Evolutionary conservation across 2,888 invertebrate species (phyloP), one percentile per base, ranked within the genome.

Genomic region (Temnothorax rugatulus): DNA sequence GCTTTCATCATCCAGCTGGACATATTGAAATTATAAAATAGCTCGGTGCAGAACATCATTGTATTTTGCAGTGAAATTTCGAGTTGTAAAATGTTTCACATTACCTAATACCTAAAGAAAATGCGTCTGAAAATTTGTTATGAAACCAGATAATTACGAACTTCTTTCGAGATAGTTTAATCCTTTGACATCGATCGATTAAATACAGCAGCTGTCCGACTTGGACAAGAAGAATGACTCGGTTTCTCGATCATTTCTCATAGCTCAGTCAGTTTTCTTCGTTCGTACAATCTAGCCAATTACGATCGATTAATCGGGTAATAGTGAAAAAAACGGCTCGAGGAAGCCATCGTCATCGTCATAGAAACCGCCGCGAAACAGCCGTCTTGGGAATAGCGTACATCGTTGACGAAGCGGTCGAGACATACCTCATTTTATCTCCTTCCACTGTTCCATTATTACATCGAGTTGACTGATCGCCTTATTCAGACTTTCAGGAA

Each of bases 261-360:
- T 18, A 71, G 15, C 25, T n/a, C 15, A 25, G 59, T 54, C 41
- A 69, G 71, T 82, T 82, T 88, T 79, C 81, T 86, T 81, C 64
- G 13, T 69, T 63, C 69, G 82, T 61, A 82, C 79, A 76, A 83
- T 79, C 21, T 64, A 21, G 68, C 77, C 90, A 89, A 90, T 89
- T 89, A 90, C 86, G 69, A 73, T 74, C 85, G 89, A 89, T 90
- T 89, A 89, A 89, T 89, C 86, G 88, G 44, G 71, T 64, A 50
- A 44, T 18, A n/a, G 69, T 38, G 25, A 47, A 79, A 64, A 74
- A 75, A 57, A 64, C 79, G 59, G 63, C 81, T 71, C 83, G 25
- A 66, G 82, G 47, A 87, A 89, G 66, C 57, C 75, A 74, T 87
- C 85, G 73, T 75, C n/a, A 64, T 64, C 29, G 82, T 88, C 82